A percentile compares a stretch with the other conserved stretches of the same genome.
phyloP scores from a whole-genome alignment of 2,113 vertebrate species.

The Anguilla japonica region DNA sequence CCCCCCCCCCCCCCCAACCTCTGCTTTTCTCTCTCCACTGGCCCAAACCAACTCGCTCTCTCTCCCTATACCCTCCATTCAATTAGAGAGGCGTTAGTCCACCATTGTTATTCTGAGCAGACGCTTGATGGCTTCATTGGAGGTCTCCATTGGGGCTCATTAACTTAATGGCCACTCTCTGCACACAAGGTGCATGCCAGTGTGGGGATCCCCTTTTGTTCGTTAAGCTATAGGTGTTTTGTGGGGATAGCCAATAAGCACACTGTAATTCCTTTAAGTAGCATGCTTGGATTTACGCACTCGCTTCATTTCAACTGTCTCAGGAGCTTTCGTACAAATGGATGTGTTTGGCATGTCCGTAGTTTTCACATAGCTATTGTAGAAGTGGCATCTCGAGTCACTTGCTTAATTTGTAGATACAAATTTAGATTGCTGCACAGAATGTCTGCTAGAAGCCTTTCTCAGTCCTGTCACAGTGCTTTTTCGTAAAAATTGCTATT shows the following conservation, averaged over 20 bases:
- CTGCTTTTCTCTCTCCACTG: conserved; percentile 21
- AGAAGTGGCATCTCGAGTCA: neutral
- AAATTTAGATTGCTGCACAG: neutral
- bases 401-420: neutral
- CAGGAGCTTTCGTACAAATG: neutral
- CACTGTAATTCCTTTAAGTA: neutral
- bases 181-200: conserved; percentile 22
- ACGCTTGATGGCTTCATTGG: conserved; percentile 56
- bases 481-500: neutral
- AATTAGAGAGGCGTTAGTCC: conserved; percentile 44
- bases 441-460: neutral
- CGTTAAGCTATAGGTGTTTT: conserved; percentile 8
- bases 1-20: conserved; percentile 6
- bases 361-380: neutral
- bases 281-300: conserved; percentile 11
- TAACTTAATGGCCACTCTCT: conserved; percentile 58
- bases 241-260: conserved; percentile 9
- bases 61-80: conserved; percentile 28
- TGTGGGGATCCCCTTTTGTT: conserved; percentile 30
- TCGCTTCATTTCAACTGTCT: neutral
- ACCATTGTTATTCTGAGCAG: conserved; percentile 62
- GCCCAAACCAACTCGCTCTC: conserved; percentile 32
- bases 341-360: neutral
- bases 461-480: neutral
- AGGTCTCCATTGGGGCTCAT: conserved; percentile 49